Percentiles rank a stretch among this genome's conserved stretches.
phyloP scores from a whole-genome alignment of 2,888 invertebrate genomes.

The Sinhomidia bicolor region DNA sequence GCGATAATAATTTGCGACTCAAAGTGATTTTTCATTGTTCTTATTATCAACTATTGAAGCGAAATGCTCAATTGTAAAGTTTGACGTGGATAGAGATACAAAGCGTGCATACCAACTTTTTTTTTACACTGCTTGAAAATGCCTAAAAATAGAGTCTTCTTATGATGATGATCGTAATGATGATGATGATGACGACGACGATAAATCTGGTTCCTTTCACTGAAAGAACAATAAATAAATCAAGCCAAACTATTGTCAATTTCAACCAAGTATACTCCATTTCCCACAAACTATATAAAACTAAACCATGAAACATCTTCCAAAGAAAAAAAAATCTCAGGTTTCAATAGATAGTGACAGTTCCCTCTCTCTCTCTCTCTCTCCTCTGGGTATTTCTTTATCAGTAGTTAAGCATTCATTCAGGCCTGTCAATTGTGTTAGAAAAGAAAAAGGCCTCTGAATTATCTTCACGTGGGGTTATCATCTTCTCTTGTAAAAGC shows the following conservation, averaged over 20 bases:
- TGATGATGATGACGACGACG: background rate
- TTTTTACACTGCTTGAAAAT: background rate
- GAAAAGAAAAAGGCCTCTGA: constrained; percentile 22
- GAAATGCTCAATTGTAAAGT: background rate
- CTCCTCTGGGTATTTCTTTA: background rate
- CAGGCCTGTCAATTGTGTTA: constrained; percentile 14
- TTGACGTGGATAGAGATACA: background rate
- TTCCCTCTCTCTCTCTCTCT: background rate
- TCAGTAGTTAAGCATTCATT: background rate
- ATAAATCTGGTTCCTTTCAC: constrained; percentile 40
- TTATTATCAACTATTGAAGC: background rate
- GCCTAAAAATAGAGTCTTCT: constrained; percentile 3
- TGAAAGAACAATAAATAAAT: constrained; percentile 15
- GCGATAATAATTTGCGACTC: background rate
- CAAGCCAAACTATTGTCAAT: constrained; percentile 34
- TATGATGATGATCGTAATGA: too few relatives aligned
- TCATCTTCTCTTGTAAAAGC: constrained; percentile 41
- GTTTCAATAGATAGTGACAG: background rate
- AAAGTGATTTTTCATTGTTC: background rate
- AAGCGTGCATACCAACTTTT: background rate
- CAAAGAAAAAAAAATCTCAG: background rate
- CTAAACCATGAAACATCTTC: background rate
- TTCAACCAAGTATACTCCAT: constrained; percentile 11
- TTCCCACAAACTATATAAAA: background rate
- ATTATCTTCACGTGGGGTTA: constrained; percentile 42